These are phyloP conservation scores for Apis laboriosa DNA, from an alignment of 1,140 invertebrate species.

Conservation along the genomic window DNA sequence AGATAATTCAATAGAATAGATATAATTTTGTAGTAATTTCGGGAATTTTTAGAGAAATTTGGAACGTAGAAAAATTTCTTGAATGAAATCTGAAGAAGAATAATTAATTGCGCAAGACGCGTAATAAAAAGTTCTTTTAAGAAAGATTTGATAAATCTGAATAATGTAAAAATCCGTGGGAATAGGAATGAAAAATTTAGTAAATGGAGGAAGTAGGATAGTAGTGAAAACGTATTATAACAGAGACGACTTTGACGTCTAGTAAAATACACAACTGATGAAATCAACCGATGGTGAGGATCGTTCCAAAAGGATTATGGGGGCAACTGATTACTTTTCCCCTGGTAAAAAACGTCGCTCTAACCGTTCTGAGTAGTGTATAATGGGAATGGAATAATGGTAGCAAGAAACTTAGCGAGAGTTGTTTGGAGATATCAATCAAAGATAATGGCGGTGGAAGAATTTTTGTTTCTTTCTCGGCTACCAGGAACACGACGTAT, in stretches of 20 bases:
- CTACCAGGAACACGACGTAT: neutral
- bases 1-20: no score
- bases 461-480: slow-evolving; percentile 38
- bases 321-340: slow-evolving; percentile 16
- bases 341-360: slow-evolving; percentile 22
- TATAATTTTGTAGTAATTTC: no score
- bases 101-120: no score
- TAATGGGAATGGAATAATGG: slow-evolving; percentile 45
- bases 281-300: slow-evolving; percentile 7
- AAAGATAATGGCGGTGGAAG: slow-evolving; percentile 40
- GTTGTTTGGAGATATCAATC: slow-evolving; percentile 48
- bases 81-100: no score
- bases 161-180: no score
- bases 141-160: no score
- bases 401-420: slow-evolving; percentile 36
- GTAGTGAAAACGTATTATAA: neutral
- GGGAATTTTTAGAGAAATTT: no score
- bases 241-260: neutral
- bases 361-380: slow-evolving; percentile 33
- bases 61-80: no score
- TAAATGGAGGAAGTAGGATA: neutral
- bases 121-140: no score
- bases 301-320: slow-evolving; percentile 6
- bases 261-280: neutral
- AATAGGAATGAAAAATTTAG: no score